A percentile compares a stretch with the other conserved stretches of the same genome.
Conservation (phyloP, 2,888 invertebrate species). For the Chydorus sphaericus region DNA sequence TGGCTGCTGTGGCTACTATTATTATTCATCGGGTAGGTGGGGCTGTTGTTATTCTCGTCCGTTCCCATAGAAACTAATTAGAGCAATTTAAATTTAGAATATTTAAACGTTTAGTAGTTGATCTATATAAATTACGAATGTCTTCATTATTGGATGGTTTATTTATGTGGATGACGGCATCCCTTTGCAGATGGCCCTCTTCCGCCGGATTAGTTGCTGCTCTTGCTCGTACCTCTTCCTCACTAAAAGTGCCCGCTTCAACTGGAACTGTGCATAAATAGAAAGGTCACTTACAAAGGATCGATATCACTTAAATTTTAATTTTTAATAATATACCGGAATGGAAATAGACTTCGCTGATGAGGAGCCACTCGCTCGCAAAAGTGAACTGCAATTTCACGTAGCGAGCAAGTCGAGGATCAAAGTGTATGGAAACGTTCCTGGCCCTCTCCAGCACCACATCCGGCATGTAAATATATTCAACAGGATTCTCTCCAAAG, state of each 20-base stretch:
- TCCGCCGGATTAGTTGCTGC: not conserved
- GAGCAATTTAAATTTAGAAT: too few relatives aligned
- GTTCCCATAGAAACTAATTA: too few relatives aligned
- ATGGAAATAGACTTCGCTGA: constrained; percentile 76
- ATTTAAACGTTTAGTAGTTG: too few relatives aligned
- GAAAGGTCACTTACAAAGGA: too few relatives aligned
- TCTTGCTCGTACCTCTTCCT: not conserved
- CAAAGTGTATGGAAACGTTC: constrained; percentile 65
- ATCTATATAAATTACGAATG: too few relatives aligned
- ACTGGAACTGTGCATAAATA: not conserved
- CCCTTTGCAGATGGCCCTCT: not conserved
- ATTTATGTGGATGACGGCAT: not conserved
- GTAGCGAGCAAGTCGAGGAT: constrained; percentile 63
- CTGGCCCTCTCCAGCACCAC: constrained; percentile 62
- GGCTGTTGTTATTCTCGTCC: too few relatives aligned
- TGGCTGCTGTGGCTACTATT: too few relatives aligned
- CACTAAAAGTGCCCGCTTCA: not conserved
- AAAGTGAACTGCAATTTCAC: constrained; percentile 63
- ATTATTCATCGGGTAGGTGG: too few relatives aligned
- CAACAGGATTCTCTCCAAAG: constrained; percentile 58
- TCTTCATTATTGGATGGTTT: not conserved
- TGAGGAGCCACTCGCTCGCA: constrained; percentile 50
- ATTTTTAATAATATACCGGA: constrained; percentile 41
- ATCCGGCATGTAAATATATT: constrained; percentile 54
- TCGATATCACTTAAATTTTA: not conserved